Percentiles rank a stretch among this genome's conserved stretches.
phyloP scores from a whole-genome alignment of 2,113 vertebrate genomes.

The Pandion haliaetus region DNA sequence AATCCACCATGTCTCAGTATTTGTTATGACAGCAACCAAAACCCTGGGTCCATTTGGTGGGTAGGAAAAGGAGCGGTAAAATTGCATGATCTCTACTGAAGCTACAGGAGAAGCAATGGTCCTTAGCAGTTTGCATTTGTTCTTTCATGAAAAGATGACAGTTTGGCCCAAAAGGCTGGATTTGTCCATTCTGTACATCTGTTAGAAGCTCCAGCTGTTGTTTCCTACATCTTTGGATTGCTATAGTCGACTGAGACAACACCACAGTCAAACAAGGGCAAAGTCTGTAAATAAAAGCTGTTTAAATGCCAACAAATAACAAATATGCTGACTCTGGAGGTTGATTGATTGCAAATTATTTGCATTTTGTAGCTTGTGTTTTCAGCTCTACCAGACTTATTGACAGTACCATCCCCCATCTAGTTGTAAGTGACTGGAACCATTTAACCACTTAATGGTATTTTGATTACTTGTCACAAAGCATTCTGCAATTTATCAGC shows the following conservation, averaged over 20 bases:
- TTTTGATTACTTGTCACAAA: background rate
- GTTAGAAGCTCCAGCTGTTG: background rate
- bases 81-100: background rate
- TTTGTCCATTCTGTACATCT: background rate
- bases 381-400: background rate
- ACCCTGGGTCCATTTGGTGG: background rate
- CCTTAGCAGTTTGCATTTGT: background rate
- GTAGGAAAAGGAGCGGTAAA: background rate
- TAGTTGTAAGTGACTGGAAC: background rate
- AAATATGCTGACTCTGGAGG: background rate
- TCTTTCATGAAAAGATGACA: background rate
- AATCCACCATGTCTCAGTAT: background rate
- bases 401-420: background rate
- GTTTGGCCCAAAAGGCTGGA: background rate
- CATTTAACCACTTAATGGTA: background rate
- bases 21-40: background rate
- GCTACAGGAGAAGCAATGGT: background rate
- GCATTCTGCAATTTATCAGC: background rate
- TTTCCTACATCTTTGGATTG: background rate
- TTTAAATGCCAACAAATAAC: background rate
- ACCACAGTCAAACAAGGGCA: background rate
- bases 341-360: background rate
- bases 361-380: background rate
- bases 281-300: background rate
- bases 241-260: background rate